Conservation (phyloP, 1,140 invertebrate genomes). For the Polypedilum pembai region DNA sequence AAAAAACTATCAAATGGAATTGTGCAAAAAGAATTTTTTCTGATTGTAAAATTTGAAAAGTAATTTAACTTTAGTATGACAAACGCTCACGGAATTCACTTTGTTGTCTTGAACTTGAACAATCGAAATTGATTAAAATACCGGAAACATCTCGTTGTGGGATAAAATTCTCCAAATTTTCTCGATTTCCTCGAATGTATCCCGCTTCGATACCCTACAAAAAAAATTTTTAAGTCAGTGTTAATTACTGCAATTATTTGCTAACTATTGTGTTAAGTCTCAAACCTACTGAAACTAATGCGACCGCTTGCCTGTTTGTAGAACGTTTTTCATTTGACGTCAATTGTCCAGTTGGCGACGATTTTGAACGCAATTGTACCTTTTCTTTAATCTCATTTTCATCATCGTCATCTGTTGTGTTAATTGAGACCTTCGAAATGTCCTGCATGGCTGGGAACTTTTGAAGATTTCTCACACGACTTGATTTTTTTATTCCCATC, state of each 20-base stretch:
- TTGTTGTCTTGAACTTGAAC: not conserved
- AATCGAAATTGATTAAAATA: slow-evolving; percentile 27
- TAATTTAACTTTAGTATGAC: not conserved
- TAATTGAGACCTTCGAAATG: not conserved
- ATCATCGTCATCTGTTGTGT: not conserved
- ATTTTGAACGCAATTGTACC: not conserved
- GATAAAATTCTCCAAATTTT: slow-evolving; percentile 2
- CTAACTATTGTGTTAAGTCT: not conserved
- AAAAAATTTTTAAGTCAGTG: not conserved
- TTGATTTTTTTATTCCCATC: not conserved
- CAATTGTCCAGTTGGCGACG: not conserved
- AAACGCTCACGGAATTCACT: not conserved
- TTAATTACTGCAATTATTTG: not conserved
- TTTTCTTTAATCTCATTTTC: not conserved
- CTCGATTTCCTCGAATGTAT: not conserved
- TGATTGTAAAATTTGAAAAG: not conserved
- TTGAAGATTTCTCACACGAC: not conserved
- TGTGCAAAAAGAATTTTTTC: not conserved
- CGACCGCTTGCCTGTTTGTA: not conserved
- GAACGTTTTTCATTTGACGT: not conserved
- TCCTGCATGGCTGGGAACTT: not conserved
- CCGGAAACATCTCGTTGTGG: slow-evolving; percentile 22
- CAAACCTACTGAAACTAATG: slow-evolving; percentile 21
- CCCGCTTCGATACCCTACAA: not conserved
- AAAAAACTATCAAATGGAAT: not conserved